phyloP scores from a whole-genome alignment of 2,888 invertebrate genomes.

The Leptinotarsa rubiginosa region DNA sequence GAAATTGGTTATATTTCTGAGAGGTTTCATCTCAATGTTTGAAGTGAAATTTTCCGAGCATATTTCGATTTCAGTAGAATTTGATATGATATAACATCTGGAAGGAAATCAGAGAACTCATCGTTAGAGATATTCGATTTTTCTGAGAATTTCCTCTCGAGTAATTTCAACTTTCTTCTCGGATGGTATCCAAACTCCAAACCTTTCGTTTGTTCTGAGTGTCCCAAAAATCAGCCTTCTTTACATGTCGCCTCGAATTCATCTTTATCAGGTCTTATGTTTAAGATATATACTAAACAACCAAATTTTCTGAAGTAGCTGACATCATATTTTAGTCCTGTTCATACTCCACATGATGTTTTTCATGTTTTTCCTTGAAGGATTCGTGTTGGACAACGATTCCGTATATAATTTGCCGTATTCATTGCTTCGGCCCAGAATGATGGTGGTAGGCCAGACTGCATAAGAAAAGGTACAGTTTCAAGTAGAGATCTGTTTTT shows the following conservation, averaged over 20 bases:
- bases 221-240: too few relatives aligned
- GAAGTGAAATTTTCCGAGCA: background rate
- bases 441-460: background rate
- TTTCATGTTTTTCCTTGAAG: background rate
- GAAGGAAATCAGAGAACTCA: too few relatives aligned
- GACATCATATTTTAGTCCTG: conserved; percentile 45
- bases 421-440: too few relatives aligned
- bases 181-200: too few relatives aligned
- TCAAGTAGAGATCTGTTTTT: too few relatives aligned
- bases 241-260: conserved; percentile 48
- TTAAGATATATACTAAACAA: background rate
- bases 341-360: conserved; percentile 49
- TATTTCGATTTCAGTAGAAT: background rate
- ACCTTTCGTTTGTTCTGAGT: background rate
- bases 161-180: background rate
- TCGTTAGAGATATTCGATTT: background rate
- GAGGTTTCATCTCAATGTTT: background rate
- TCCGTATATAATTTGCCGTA: too few relatives aligned
- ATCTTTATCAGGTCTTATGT: conserved; percentile 34
- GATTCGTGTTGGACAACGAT: background rate
- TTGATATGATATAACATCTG: background rate
- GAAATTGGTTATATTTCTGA: too few relatives aligned
- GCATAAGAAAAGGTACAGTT: too few relatives aligned
- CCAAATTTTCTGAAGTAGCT: conserved; percentile 30
- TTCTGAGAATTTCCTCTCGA: background rate